Evolutionary conservation across 2,797 vertebrate genomes (phyloP).

Genomic region (Parauchenoglanis punctatus): DNA sequence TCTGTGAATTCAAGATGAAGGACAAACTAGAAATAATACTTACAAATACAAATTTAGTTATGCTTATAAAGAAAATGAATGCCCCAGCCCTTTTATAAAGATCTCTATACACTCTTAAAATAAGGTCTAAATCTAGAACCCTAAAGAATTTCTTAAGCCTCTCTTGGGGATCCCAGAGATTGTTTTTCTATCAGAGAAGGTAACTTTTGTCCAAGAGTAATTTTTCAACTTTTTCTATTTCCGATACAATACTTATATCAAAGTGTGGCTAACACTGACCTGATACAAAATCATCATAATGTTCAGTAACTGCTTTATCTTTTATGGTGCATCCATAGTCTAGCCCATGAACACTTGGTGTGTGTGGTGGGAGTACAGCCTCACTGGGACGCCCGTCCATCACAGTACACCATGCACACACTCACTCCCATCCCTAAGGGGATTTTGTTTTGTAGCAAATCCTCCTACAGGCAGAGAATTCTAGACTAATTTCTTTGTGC

Average conservation of each 20-base stretch:
- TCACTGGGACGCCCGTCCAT: neutral
- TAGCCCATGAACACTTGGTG: neutral
- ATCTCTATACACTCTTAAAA: neutral
- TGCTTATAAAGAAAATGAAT: neutral
- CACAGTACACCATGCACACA: neutral
- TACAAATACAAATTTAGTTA: neutral
- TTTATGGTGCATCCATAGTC: neutral
- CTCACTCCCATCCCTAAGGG: neutral
- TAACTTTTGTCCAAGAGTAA: neutral
- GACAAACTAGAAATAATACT: neutral
- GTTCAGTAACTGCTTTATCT: neutral
- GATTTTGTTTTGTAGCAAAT: neutral
- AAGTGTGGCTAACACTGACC: neutral
- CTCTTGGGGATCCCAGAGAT: neutral
- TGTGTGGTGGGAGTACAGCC: neutral
- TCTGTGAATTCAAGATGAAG: neutral
- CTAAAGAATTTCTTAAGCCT: neutral
- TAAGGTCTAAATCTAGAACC: neutral
- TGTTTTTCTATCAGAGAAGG: neutral
- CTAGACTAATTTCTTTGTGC: neutral
- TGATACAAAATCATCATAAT: neutral
- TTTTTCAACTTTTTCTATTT: neutral
- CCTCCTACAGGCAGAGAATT: neutral
- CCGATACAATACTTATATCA: neutral
- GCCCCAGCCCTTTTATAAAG: neutral